These are phyloP conservation scores for pig (Sus scrofa) DNA, from an alignment of 2,113 vertebrate species.

Conservation along the genomic window DNA sequence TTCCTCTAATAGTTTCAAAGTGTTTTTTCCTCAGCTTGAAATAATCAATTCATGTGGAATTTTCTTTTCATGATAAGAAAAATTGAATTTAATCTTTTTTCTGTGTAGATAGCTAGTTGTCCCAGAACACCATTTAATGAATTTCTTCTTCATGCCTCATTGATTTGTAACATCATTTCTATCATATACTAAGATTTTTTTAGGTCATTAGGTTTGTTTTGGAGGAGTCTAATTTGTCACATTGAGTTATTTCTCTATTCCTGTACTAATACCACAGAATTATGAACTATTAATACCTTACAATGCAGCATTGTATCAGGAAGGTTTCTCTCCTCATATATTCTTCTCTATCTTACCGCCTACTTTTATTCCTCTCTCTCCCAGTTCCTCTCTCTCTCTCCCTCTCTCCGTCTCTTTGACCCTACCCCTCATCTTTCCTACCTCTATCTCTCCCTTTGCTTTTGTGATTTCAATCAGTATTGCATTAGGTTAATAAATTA, in stretches of 20 bases:
- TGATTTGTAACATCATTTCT: background rate
- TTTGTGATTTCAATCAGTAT: background rate
- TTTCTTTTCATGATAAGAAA: background rate
- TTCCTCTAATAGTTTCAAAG: background rate
- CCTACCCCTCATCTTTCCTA: no score
- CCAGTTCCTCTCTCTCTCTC: background rate
- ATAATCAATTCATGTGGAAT: background rate
- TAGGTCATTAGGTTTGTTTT: background rate
- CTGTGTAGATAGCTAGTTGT: background rate
- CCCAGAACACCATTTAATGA: background rate
- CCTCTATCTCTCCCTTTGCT: background rate
- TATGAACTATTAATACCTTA: background rate
- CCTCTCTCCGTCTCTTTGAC: background rate
- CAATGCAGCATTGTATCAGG: background rate
- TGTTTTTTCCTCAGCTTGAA: background rate
- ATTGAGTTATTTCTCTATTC: background rate
- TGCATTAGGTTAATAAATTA: background rate
- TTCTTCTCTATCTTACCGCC: background rate
- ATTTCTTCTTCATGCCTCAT: background rate
- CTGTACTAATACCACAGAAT: background rate
- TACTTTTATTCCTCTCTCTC: background rate
- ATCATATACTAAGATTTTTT: background rate
- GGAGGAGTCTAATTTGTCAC: background rate
- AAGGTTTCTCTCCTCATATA: background rate
- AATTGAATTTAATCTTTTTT: background rate